Evolutionary conservation across 2,888 invertebrate genomes (phyloP).

Genomic region (Rhabditoides inermis): DNA sequence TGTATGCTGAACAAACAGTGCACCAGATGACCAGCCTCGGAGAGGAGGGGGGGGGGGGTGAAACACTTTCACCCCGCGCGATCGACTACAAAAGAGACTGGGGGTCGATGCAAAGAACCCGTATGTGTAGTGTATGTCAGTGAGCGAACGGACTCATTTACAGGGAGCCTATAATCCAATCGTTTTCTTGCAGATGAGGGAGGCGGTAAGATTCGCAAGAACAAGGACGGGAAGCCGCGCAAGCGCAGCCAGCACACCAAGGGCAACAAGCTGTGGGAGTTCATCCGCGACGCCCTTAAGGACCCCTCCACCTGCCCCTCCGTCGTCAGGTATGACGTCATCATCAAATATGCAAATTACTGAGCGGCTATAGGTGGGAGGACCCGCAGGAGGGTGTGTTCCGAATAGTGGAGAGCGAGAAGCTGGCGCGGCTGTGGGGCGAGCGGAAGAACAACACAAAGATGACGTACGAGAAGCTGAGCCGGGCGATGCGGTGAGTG

Average conservation of each 20-base stretch:
- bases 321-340: constrained; percentile 61
- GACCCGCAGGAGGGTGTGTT: constrained; percentile 75
- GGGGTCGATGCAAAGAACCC: too few species aligned
- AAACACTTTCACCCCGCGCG: too few species aligned
- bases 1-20: too few species aligned
- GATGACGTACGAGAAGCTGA: constrained; percentile 87
- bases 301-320: constrained; percentile 71
- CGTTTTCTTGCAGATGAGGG: constrained; percentile 6
- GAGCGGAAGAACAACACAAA: constrained; percentile 73
- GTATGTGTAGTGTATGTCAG: too few species aligned
- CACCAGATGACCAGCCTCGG: too few species aligned
- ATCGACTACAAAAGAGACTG: too few species aligned
- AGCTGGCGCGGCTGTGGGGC: constrained; percentile 79
- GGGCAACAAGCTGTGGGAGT: constrained; percentile 68
- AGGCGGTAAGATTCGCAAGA: constrained; percentile 27
- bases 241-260: constrained; percentile 52
- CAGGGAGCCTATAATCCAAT: too few species aligned
- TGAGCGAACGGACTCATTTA: too few species aligned
- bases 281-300: constrained; percentile 71
- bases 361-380: constrained; percentile 66
- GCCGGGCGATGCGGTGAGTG: constrained; percentile 73
- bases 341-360: background rate
- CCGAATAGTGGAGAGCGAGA: constrained; percentile 76
- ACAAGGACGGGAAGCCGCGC: constrained; percentile 50
- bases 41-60: too few species aligned